Base-by-base conservation (phyloP, 2,797 vertebrate genomes). In the Halcyon smyrnensis region DNA sequence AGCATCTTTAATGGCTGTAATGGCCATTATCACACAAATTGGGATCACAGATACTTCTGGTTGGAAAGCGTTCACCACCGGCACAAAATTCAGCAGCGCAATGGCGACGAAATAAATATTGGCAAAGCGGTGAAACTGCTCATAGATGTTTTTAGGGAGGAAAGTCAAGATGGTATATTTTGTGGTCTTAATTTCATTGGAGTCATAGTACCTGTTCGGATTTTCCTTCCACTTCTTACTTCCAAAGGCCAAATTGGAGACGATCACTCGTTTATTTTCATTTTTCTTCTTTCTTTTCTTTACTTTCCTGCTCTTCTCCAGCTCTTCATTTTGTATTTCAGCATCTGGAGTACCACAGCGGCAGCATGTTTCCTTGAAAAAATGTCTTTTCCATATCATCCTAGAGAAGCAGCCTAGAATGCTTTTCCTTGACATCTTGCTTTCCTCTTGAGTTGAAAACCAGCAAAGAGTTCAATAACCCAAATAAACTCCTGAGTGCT, bases 51-150 rank as follows among this genome's bases (percentile, higher is more conserved):
- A 98, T 39, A 99, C 97, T 68, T 98, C 98, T 3, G 99, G 99
- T 85, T 99, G 97, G 96, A 99, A 99, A 25, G 99, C 99, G 8
- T 99, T 99, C 94, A 99, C 97, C 45, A 98, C 96, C 0, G 99
- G 99, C 56, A 99, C 97, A 80, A 99, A 99, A 97, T 99, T 99
- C 91, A 99, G 97, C 70, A 98, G 91, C 0, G 97, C 98, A 48
- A 99, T 96, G 43, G 96, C 98, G 89, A 99, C 97, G 50, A 99
- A 99, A 87, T 99, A 99, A 95, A 99, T 24, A 87, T 99, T 99
- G 74, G 99, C 99, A 95, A 99, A 97, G 6, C 99, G 98, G 87
- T 99, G 99, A 56, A 99, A 98, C 97, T 99, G 99, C 95, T 99
- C 99, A 12, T 97, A 98, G 76, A 99, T 97, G 80, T 99, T 99